Evolutionary conservation across 2,797 vertebrate genomes (phyloP).

Genomic region (Acanthis flammea): DNA sequence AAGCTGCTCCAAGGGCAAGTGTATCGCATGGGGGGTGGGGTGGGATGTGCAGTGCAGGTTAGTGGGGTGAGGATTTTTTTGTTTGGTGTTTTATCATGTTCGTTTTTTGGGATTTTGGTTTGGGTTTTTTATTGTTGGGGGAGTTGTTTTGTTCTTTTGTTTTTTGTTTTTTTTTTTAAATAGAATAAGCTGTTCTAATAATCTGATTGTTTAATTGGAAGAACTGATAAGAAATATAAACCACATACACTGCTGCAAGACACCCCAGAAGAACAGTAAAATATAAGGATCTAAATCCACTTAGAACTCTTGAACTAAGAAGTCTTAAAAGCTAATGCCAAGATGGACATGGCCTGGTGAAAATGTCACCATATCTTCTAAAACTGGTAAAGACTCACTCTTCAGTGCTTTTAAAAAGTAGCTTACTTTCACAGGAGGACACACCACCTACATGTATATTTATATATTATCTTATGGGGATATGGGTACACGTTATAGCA

Average conservation of each 20-base stretch:
- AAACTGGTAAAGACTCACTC: background rate
- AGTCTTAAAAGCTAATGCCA: background rate
- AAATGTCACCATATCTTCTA: background rate
- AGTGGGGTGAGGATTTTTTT: rapidly evolving
- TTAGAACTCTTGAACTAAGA: background rate
- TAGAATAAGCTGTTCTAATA: background rate
- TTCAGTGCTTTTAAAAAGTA: background rate
- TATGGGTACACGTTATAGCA: background rate
- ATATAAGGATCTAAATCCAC: background rate
- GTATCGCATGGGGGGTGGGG: rapidly evolving
- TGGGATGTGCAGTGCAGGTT: rapidly evolving
- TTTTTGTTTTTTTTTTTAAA: background rate
- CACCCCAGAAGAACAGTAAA: background rate
- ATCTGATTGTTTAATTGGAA: background rate
- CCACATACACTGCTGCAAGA: background rate
- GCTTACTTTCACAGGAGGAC: background rate
- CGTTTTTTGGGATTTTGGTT: background rate
- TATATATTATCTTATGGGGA: background rate
- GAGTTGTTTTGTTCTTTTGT: too few relatives aligned
- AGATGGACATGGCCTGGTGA: background rate
- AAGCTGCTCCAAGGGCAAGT: background rate
- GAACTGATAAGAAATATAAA: background rate
- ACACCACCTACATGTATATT: background rate
- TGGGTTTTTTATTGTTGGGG: background rate
- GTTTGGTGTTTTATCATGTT: background rate